Evolutionary conservation across 2,113 vertebrate genomes (phyloP), one percentile per base, ranked within the genome.

Genomic region (Rhinolophus sinicus): DNA sequence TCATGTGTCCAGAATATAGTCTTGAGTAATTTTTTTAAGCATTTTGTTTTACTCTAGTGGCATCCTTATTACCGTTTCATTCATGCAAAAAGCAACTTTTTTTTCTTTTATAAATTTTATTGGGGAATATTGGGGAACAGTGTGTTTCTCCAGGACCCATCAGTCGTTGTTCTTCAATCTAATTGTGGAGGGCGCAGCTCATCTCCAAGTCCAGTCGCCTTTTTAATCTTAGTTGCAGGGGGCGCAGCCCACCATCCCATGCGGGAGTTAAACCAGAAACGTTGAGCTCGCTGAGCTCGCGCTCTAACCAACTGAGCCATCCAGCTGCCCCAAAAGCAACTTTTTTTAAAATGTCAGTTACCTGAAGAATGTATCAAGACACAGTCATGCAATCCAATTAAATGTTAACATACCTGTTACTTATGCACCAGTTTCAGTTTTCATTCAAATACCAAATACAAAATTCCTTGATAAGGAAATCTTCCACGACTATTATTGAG

Each of bases 361-460:
- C 60, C 52, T 85, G 28, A 78, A 90, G 60, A 89, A 90, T 40
- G 18, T 70, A 90, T 83, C 80, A 90, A 95, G 73, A 81, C 12
- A 69, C 3, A 83, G 35, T 77, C 78, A 94, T 13, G 18, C n/a
- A 69, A 85, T 70, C 60, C 78, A 91, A 28, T 77, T 64, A 70
- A 76, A 78, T 56, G 22, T 65, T 80, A 72, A 73, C 65, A 80
- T 18, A 80, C 10, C 82, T 87, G 75, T 87, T 73, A 92, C 54
- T 91, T 95, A 69, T 6, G 44, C 28, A 80, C 12, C 13, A 87
- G n/a, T 62, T 44, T 85, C 65, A 80, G 22, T 87, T 95, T 91
- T 95, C 64, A 92, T 35, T 81, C 70, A 90, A 77, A n/a, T 76
- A 70, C 40, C 65, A 81, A 92, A 87, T 15, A 91, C 13, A 64